Evolutionary conservation across 2,888 invertebrate genomes (phyloP), one percentile per base, ranked within the genome.

Genomic region (Yponomeuta cagnagella): DNA sequence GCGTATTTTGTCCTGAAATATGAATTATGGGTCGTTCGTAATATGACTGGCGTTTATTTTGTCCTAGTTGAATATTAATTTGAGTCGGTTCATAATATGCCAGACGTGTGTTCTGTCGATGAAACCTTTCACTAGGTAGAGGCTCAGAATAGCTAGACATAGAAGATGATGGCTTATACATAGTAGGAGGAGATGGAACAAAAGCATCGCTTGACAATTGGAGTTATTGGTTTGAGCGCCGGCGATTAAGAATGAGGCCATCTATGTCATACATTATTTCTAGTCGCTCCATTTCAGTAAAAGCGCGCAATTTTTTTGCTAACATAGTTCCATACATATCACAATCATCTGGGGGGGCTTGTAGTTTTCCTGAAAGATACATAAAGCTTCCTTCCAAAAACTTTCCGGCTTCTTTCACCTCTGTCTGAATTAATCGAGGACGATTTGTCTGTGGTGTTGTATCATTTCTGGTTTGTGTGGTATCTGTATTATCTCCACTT

Each of bases 221-320:
- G 15, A 2, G n/a, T 63, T 63, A 2, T 2, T n/a, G 23, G 5
- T 63, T 63, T 63, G 63, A 63, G 15, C 30, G 63, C 63, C n/a
- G 63, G 30, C 23, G 63, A n/a, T 63, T 30, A 63, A 63, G 6
- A 63, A 63, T 63, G 63, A 63, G 63, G 63, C 63, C 63, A 63
- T 63, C 63, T 63, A 63, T 63, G 6, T 63, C 63, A 63, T 63
- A 63, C 63, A 63, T 63, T 63, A 63, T 63, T 63, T 63, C 63
- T 63, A 63, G 63, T 63, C 63, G 8, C 63, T 63, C 63, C 63
- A 63, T 63, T 63, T 63, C 63, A 63, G 63, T 23, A 23, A 23
- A 23, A 23, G 23, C 23, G 23, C 23, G 23, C 23, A 23, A 23
- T 23, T 23, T 23, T 23, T 23, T 23, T 23, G 0, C 23, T 23